A percentile compares a stretch with the other conserved stretches of the same genome.
Conservation (phyloP, 1,140 invertebrate species). For the Pseudoatta argentina region DNA sequence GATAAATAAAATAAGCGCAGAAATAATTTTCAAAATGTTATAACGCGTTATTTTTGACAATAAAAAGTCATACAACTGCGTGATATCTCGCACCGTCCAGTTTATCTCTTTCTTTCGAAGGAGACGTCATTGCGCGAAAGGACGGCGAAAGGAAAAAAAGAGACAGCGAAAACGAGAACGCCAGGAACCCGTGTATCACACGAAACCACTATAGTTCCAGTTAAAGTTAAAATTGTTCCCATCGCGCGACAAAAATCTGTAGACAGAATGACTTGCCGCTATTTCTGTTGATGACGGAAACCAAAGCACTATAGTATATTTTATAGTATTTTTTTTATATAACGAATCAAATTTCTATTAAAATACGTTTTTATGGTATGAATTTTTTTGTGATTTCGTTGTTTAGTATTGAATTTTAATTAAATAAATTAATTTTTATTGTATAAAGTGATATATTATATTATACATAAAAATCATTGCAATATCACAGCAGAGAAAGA, state of each 20-base stretch:
- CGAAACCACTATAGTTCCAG: conserved; percentile 6
- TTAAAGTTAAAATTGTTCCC: conserved; percentile 46
- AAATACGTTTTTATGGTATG: not conserved
- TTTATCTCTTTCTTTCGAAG: conserved; percentile 25
- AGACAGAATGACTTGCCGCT: not conserved
- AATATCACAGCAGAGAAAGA: not conserved
- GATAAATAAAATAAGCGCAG: not conserved
- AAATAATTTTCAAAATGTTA: conserved; percentile 32
- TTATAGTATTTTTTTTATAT: not conserved
- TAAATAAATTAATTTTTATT: not conserved
- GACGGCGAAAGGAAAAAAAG: conserved; percentile 51
- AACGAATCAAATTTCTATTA: not conserved
- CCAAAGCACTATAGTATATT: not conserved
- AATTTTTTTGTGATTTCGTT: not conserved
- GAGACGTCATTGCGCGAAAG: conserved; percentile 16
- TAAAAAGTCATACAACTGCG: conserved; percentile 53
- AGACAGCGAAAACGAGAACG: conserved; percentile 33
- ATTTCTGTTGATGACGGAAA: conserved; percentile 25
- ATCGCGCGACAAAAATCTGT: conserved; percentile 19
- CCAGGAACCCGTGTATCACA: conserved; percentile 2
- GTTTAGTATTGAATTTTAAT: not conserved
- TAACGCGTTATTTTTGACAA: conserved; percentile 37
- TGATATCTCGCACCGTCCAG: conserved; percentile 49
- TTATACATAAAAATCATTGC: not conserved
- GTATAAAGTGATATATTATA: not conserved